Evolutionary conservation across 2,113 vertebrate genomes (phyloP).

Genomic region (Charadrius vociferus): DNA sequence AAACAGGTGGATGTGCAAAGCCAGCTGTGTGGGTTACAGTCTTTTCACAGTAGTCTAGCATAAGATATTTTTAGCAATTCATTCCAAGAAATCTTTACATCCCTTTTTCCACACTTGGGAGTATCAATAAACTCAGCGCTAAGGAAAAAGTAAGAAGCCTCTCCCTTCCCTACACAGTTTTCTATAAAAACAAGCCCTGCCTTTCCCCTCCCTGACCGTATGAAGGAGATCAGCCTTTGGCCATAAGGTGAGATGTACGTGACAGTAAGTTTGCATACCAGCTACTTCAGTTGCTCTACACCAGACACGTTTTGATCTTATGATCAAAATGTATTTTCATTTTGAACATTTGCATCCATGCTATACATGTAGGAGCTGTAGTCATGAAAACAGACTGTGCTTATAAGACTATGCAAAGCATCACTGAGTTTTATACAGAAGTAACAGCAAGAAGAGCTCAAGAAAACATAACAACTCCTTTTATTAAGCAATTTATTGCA

Average conservation of each 20-base stretch:
- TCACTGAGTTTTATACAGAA: background rate
- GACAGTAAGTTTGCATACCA: background rate
- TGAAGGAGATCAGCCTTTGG: background rate
- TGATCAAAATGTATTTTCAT: background rate
- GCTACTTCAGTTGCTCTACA: background rate
- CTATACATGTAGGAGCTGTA: background rate
- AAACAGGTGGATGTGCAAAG: background rate
- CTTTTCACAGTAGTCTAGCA: background rate
- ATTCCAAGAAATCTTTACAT: background rate
- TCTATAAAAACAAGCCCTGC: background rate
- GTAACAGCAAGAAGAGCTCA: background rate
- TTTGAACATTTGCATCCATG: constrained; percentile 36
- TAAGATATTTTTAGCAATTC: background rate
- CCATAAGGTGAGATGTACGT: rapidly evolving
- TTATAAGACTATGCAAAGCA: background rate
- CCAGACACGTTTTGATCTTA: constrained; percentile 41
- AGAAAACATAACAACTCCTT: background rate
- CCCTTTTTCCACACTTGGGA: background rate
- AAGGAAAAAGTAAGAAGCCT: background rate
- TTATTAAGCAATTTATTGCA: background rate
- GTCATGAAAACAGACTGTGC: background rate
- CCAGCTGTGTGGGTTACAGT: background rate
- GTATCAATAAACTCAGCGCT: background rate
- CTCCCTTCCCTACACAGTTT: background rate
- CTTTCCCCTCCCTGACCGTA: background rate